phyloP scores from a whole-genome alignment of 1,140 invertebrate genomes.

The Caligus rogercresseyi region DNA sequence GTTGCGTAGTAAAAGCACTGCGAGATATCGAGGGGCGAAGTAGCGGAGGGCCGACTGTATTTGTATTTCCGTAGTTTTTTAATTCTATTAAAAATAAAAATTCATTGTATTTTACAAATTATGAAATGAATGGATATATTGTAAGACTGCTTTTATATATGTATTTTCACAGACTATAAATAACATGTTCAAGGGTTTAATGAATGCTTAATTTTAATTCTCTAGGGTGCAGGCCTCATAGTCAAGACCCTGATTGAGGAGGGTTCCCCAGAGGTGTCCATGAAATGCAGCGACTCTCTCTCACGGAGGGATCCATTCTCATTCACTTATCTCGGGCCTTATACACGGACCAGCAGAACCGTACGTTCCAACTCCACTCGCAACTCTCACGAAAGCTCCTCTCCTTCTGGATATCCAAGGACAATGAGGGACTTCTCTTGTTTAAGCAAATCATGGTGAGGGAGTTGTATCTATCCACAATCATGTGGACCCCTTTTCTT shows the following conservation, averaged over 20 bases:
- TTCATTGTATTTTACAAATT: no score
- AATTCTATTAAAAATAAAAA: no score
- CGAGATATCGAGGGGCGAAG: no score
- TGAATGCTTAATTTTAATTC: background rate
- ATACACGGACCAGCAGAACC: slow-evolving; percentile 45
- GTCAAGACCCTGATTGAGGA: slow-evolving; percentile 97
- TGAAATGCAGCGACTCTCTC: slow-evolving; percentile 84
- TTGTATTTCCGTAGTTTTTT: no score
- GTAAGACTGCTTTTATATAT: background rate
- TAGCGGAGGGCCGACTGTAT: no score
- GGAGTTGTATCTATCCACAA: no score
- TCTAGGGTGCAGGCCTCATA: slow-evolving; percentile 70
- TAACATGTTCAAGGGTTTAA: slow-evolving; percentile 6
- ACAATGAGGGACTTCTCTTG: slow-evolving; percentile 75
- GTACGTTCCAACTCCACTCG: slow-evolving; percentile 54
- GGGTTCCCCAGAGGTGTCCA: slow-evolving; percentile 68
- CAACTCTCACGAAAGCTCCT: slow-evolving; percentile 91
- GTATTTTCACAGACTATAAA: background rate
- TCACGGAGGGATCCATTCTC: slow-evolving; percentile 91
- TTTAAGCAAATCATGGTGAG: slow-evolving; percentile 71
- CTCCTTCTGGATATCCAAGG: slow-evolving; percentile 77
- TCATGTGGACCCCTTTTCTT: no score
- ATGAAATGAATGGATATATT: no score
- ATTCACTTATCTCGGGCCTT: slow-evolving; percentile 78
- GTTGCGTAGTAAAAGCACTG: no score